Evolutionary conservation across 1,140 invertebrate species (phyloP), one percentile per base, ranked within the genome.

Genomic region (Wiebesia pumilae): DNA sequence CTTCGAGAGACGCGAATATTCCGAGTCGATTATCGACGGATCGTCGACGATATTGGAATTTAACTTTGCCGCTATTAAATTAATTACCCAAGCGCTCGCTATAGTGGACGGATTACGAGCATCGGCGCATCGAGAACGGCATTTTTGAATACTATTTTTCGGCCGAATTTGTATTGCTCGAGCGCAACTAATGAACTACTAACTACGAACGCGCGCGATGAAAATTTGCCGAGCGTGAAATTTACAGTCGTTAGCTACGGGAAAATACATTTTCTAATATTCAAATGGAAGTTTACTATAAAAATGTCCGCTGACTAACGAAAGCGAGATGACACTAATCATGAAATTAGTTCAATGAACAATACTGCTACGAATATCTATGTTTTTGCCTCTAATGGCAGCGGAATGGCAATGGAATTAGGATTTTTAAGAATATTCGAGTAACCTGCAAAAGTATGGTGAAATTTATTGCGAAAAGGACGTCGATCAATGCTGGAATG

Each of bases 1-100:
- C 87, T 83, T 77, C 78, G 71, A 88, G 84, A 78, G 67, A 47
- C 16, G 24, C 24, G 85, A 88, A 91, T 91, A 89, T 88, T 88
- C 75, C 38, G 69, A 86, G 86, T 90, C 89, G 88, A 90, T 92
- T 90, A 90, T 81, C 87, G 77, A 71, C 24, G 35, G 33, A 19
- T 33, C 24, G 83, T 81, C 35, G 58, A 27, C 43, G 89, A 89
- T 91, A 92, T 92, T 90, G 91, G 91, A 92, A 91, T 90, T 85
- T 89, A 87, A 86, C 86, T 85, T 65, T 83, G 84, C 84, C 67
- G 84, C 85, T 89, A 91, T 90, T 90, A 90, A 91, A 90, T 90
- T 90, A 91, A 91, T 90, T 80, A 71, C 58, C 40, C 24, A 27
- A 40, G 47, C 21, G 43, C 30, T 27, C 3, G 30, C 12, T 51